Percentiles rank a stretch among this genome's conserved stretches.
Evolutionary conservation across 2,888 invertebrate species (phyloP).

Genomic region (Dolichopus griseipennis): DNA sequence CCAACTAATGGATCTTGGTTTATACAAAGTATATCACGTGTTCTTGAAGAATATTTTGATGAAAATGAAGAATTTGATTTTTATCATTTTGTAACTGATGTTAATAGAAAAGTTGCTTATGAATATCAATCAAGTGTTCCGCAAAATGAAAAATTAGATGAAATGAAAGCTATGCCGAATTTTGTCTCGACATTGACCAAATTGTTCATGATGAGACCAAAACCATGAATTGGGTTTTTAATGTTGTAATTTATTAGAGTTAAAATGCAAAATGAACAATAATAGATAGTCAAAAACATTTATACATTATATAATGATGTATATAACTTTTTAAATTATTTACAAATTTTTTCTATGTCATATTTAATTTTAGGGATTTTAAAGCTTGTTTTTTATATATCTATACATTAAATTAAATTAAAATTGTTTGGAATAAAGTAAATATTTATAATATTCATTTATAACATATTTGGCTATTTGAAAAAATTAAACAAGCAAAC

Average conservation of each 20-base stretch:
- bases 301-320: no score
- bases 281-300: no score
- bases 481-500: no score
- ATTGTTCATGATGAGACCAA: constrained; percentile 33
- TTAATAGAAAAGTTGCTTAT: constrained; percentile 55
- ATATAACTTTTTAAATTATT: no score
- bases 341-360: no score
- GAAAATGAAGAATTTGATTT: constrained; percentile 49
- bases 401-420: no score
- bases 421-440: no score
- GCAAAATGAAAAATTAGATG: constrained; percentile 41
- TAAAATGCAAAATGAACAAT: background rate
- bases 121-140: constrained; percentile 52
- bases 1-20: constrained; percentile 62
- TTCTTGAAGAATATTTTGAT: constrained; percentile 42
- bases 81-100: constrained; percentile 53
- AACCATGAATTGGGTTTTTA: background rate
- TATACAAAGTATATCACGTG: constrained; percentile 56
- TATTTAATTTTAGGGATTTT: no score
- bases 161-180: constrained; percentile 61
- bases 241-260: background rate
- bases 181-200: constrained; percentile 59
- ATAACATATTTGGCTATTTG: no score
- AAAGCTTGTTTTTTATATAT: no score
- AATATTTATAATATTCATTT: no score